Evolutionary conservation across 2,113 vertebrate species (phyloP).

Genomic region (Myiagra hebetior): DNA sequence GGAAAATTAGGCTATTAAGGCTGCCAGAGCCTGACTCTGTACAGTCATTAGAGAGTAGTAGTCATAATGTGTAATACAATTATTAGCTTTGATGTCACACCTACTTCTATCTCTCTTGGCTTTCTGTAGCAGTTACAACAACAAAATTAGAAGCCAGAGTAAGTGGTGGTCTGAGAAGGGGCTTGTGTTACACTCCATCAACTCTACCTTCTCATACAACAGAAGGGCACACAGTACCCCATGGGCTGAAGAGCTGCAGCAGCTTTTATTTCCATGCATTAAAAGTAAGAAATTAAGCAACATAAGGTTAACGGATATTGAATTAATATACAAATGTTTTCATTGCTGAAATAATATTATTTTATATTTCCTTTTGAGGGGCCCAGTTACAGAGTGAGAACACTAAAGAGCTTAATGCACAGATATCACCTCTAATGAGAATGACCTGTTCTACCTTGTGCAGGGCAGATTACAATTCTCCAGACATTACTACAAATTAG

Average conservation of each 20-base stretch:
- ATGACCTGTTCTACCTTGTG: background rate
- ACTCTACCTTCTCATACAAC: background rate
- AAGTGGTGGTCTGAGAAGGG: background rate
- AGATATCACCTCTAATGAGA: background rate
- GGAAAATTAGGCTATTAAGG: background rate
- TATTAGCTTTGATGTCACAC: conserved; percentile 4
- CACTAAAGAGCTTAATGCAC: background rate
- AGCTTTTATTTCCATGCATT: background rate
- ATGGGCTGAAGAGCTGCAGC: background rate
- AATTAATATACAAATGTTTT: background rate
- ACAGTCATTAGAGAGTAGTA: background rate
- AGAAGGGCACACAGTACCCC: background rate
- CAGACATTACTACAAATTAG: background rate
- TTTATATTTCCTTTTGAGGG: background rate
- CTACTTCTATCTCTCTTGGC: background rate
- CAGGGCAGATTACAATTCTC: background rate
- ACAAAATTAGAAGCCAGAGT: background rate
- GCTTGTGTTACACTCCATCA: background rate
- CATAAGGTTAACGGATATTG: background rate
- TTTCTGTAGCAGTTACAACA: background rate
- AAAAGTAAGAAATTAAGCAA: background rate
- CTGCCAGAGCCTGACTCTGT: background rate
- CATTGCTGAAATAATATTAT: background rate
- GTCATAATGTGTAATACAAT: background rate
- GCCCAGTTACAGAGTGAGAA: background rate